Base-by-base conservation (phyloP, 2,888 invertebrate genomes). In the Agrochola lota region DNA sequence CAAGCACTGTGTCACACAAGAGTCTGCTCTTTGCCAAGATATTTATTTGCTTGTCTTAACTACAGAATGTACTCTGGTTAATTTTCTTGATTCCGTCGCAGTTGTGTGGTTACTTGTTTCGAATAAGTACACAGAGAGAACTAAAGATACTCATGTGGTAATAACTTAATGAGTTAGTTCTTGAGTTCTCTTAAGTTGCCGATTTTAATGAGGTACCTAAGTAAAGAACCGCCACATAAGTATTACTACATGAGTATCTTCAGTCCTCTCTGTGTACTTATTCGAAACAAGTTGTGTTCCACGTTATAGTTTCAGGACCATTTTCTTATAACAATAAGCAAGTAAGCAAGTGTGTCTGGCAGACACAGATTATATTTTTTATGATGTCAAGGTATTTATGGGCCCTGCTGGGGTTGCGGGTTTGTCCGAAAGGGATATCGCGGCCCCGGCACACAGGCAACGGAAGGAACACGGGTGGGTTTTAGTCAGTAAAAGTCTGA, bases 81-180 rank as follows among this genome's bases (percentile, higher is more conserved):
- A 79, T 52, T 67, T 67, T 40, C 49, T 77, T 20, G 46, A 59
- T 59, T 49, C 40, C 55, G 49, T 40, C 40, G n/a, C 35, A 59
- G 43, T 64, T n/a, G 26, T 57, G 46, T 74, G 55, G 20, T 81
- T 55, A 67, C n/a, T n/a, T n/a, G n/a, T n/a, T n/a, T n/a, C n/a
- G n/a, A n/a, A n/a, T n/a, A n/a, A n/a, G n/a, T n/a, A n/a, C n/a
- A n/a, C n/a, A n/a, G n/a, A n/a, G n/a, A n/a, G n/a, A n/a, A n/a
- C n/a, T n/a, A n/a, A n/a, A n/a, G n/a, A n/a, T n/a, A n/a, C n/a
- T n/a, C n/a, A n/a, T n/a, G n/a, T n/a, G 72, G 52, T 66, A n/a
- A 73, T 43, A 26, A 55, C 43, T 26, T 43, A 23, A 66, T 55
- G 43, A n/a, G 40, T 62, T 63, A 15, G 62, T 43, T 43, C 9